These are phyloP conservation scores for Eugnorisma glareosa DNA, from an alignment of 2,888 invertebrate genomes.

Conservation along the genomic window DNA sequence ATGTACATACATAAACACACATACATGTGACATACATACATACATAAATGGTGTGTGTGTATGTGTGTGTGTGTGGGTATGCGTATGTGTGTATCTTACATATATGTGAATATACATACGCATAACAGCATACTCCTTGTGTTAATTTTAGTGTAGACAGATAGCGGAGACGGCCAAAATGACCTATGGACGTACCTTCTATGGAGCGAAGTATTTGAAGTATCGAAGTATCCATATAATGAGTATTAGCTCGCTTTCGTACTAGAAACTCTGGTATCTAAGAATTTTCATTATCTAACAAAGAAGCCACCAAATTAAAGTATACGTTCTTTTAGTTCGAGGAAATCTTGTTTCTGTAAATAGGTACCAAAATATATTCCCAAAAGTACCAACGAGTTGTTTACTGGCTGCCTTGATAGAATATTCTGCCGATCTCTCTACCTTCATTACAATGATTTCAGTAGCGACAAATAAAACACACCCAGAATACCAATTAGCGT, in stretches of 20 bases:
- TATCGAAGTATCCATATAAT: background rate
- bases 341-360: background rate
- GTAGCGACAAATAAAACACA: slow-evolving; percentile 4
- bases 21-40: too few species aligned
- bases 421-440: background rate
- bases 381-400: background rate
- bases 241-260: background rate
- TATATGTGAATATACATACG: too few species aligned
- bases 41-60: too few species aligned
- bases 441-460: slow-evolving; percentile 5
- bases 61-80: too few species aligned
- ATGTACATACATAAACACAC: too few species aligned
- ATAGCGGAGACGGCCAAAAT: background rate
- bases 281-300: background rate
- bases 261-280: background rate
- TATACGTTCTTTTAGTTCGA: background rate
- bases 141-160: background rate
- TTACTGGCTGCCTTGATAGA: background rate
- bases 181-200: background rate
- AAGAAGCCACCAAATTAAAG: background rate
- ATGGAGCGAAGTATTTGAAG: background rate
- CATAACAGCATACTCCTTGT: background rate
- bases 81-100: too few species aligned
- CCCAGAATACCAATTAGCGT: slow-evolving; percentile 45
- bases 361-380: background rate